Evolutionary conservation across 2,797 vertebrate genomes (phyloP), one percentile per base, ranked within the genome.

Genomic region (Leptatherina wallacei): DNA sequence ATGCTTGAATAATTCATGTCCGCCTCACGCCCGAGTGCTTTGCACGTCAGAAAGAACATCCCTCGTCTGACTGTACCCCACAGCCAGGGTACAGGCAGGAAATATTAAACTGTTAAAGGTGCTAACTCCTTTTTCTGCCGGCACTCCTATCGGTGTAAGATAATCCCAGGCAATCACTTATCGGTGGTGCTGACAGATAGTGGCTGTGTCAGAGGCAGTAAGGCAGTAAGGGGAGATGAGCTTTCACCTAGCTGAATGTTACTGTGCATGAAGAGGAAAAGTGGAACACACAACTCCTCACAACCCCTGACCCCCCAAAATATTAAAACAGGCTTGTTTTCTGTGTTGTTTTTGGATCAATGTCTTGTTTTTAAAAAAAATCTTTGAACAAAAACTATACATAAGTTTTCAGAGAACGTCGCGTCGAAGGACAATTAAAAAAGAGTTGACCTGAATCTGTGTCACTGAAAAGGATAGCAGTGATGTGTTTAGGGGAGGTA

Each of bases 141-240:
- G 86, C 72, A 61, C 81, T 82, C 73, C 85, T 88, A 75, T 82
- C 77, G 44, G 83, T 89, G 90, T 94, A 94, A 94, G 67, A 73
- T 87, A 90, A 94, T 77, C 84, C 84, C 65, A 83, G 83, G 88
- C 92, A 94, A 94, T 94, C 92, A 93, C 91, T 94, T 93, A 93
- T 87, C 80, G 3, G 65, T 49, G 78, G 88, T 87, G 93, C 81
- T 92, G 92, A 93, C 75, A 87, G 92, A 90, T 82, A 78, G 85
- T 76, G 75, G 74, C 85, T 10, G 66, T 90, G 91, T 92, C 78
- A 69, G 85, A n/a, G n/a, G n/a, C n/a, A n/a, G n/a, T n/a, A n/a
- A 65, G 74, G 78, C 70, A 40, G 91, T 89, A 92, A 94, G 80
- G 61, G 33, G 90, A 93, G 91, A 91, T 66, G 81, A 85, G 81